Evolutionary conservation across 2,113 vertebrate species (phyloP), one percentile per base, ranked within the genome.

Genomic region (Platysternon megacephalum): DNA sequence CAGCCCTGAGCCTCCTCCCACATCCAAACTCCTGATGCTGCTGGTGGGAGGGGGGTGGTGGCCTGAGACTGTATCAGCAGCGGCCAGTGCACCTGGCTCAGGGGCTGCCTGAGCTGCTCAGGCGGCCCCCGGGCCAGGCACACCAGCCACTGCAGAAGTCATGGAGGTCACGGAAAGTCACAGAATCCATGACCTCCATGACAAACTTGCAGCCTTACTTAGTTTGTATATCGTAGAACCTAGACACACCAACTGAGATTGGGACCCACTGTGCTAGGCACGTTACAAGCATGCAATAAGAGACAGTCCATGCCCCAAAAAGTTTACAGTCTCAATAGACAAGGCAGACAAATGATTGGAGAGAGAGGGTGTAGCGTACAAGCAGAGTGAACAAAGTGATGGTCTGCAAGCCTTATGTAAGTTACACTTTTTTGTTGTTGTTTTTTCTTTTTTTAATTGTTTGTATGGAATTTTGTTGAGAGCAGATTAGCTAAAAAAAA

Each of bases 401-500:
- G n/a, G 55, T 4, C 29, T 92, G 22, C 84, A 91, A 61, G 61
- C 82, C 49, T 39, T 14, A 49, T 46, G 21, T 14, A 79, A 6
- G 72, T 92, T 89, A 11, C 2, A 26, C 82, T 76, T 94, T 85
- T 28, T 82, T 9, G 79, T 78, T 82, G 3, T 74, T 83, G 11
- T 6, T 10, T 6, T 39, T 14, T 61, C 8, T 81, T 13, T 81
- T 74, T 42, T 39, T 24, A 52, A 82, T 72, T 32, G 86, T 88
- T 91, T 39, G 8, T 79, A 4, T 1, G 6, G 55, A 86, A 91
- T 87, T 94, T 84, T 89, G 4, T 80, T 86, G 56, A 22, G 86
- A 84, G 12, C n/a, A 53, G 53, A 35, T 44, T 89, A 91, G 79
- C 55, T 94, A 86, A 92, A 86, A 96, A 96, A 74, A 72, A 8